Evolutionary conservation across 2,888 invertebrate species (phyloP).

Genomic region (Hypolimnas misippus): DNA sequence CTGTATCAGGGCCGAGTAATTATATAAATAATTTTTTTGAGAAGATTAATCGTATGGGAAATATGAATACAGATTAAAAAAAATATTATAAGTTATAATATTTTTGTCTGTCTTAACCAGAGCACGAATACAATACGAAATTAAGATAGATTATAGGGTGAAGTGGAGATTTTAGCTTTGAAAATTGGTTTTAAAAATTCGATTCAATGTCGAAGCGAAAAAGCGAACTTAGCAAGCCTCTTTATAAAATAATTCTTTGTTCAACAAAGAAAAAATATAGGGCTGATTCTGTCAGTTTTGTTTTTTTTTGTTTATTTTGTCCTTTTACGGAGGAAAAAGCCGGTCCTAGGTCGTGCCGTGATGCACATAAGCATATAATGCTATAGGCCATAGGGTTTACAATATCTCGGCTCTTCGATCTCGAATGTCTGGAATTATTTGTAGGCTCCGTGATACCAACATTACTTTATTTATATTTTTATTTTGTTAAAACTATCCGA

Average conservation of each 20-base stretch:
- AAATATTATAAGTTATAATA: too few species aligned
- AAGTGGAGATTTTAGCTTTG: background rate
- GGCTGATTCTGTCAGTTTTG: conserved; percentile 12
- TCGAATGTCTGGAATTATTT: conserved; percentile 10
- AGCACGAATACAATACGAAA: too few species aligned
- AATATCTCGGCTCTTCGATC: conserved; percentile 5
- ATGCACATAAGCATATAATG: conserved; percentile 12
- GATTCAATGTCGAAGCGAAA: background rate
- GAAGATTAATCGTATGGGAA: background rate
- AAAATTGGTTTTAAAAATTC: background rate
- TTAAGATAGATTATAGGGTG: too few species aligned
- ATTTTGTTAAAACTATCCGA: background rate
- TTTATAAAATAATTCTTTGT: conserved; percentile 10
- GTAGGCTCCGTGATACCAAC: conserved; percentile 3
- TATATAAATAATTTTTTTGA: background rate
- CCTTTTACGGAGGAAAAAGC: conserved; percentile 10
- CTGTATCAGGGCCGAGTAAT: too few species aligned
- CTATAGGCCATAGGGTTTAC: conserved; percentile 12
- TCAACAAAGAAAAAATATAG: conserved; percentile 7
- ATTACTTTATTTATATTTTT: background rate
- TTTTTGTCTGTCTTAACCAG: too few species aligned
- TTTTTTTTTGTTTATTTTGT: conserved; percentile 9
- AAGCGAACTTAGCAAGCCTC: background rate
- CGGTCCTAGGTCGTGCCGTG: conserved; percentile 12
- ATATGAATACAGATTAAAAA: background rate